A percentile compares a stretch with the other conserved stretches of the same genome.
Evolutionary conservation across 1,140 invertebrate genomes (phyloP).

Genomic region (Drosophila bocqueti): DNA sequence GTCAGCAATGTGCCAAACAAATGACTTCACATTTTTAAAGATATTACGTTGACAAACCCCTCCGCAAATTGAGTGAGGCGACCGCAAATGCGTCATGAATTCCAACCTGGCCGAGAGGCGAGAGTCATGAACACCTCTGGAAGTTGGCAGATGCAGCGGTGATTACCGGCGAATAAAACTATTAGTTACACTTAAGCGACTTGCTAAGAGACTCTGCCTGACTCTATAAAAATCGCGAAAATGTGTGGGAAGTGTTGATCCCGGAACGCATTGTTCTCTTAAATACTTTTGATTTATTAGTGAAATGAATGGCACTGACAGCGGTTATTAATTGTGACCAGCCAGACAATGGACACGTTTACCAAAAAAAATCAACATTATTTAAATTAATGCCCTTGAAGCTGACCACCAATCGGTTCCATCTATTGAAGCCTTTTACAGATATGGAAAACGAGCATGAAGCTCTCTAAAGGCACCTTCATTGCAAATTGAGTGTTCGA

Average conservation of each 20-base stretch:
- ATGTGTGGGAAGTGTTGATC: constrained; percentile 41
- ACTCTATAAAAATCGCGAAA: constrained; percentile 25
- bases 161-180: constrained; percentile 27
- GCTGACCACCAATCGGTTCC: constrained; percentile 30
- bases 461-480: constrained; percentile 3
- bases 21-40: constrained; percentile 80
- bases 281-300: constrained; percentile 46
- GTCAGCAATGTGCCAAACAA: constrained; percentile 71
- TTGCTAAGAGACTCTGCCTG: constrained; percentile 6
- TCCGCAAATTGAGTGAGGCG: constrained; percentile 61
- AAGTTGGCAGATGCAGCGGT: constrained; percentile 10
- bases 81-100: constrained; percentile 71
- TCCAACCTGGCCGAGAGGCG: constrained; percentile 33
- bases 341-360: constrained; percentile 29
- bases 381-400: constrained; percentile 46
- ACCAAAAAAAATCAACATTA: constrained; percentile 25
- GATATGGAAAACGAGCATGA: not conserved
- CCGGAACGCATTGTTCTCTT: constrained; percentile 43
- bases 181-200: constrained; percentile 39
- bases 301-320: constrained; percentile 52
- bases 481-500: constrained; percentile 24
- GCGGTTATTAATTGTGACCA: constrained; percentile 46
- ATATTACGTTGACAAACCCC: constrained; percentile 69
- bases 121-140: constrained; percentile 11
- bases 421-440: constrained; percentile 10